Percentiles rank a stretch among this genome's conserved stretches.
Evolutionary conservation across 2,888 invertebrate genomes (phyloP).

Genomic region (Dolichomitus sp.): DNA sequence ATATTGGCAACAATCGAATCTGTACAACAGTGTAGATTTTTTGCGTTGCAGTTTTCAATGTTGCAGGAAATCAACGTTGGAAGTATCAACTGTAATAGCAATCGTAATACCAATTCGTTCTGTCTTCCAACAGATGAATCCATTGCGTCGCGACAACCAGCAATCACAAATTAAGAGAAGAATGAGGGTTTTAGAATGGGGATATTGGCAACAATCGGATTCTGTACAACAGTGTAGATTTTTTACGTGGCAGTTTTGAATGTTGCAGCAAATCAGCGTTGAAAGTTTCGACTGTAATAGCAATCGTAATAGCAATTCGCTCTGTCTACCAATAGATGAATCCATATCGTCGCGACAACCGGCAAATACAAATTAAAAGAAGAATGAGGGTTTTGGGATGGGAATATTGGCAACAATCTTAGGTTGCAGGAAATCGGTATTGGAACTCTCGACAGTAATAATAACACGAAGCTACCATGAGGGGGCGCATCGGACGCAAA

Average conservation of each 20-base stretch:
- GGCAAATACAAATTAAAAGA: not conserved
- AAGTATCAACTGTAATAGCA: conserved; percentile 1
- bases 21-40: not conserved
- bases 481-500: conserved; percentile 3
- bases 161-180: not conserved
- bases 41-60: not conserved
- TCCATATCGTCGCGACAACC: conserved; percentile 32
- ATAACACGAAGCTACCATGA: not conserved
- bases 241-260: not conserved
- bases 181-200: not conserved
- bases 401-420: not conserved
- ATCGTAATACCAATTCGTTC: no score
- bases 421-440: not conserved
- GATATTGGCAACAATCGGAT: not conserved
- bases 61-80: not conserved
- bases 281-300: conserved; percentile 3
- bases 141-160: conserved; percentile 22
- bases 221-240: not conserved
- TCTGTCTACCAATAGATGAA: conserved; percentile 41
- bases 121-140: conserved; percentile 39
- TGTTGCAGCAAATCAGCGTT: not conserved
- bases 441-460: conserved; percentile 7
- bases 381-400: not conserved
- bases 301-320: no score
- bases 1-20: not conserved